A percentile compares a stretch with the other conserved stretches of the same genome.
These are phyloP conservation scores for Amphiprion ocellaris DNA, from an alignment of 2,113 vertebrate species.

Conservation along the genomic window DNA sequence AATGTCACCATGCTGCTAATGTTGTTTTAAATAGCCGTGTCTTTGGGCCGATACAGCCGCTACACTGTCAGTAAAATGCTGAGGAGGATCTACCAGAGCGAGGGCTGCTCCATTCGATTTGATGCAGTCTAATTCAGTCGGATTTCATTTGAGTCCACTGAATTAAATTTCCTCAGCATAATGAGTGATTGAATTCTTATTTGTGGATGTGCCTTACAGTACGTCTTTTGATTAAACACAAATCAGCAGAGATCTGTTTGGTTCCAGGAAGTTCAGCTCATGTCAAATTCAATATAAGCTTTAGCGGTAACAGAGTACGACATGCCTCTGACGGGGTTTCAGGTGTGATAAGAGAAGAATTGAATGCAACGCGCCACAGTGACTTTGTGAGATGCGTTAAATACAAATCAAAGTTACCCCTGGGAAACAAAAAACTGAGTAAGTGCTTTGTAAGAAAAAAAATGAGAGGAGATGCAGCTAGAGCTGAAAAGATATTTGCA, in stretches of 20 bases:
- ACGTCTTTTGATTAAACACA: conserved; percentile 26
- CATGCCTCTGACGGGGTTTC: not conserved
- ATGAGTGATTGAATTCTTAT: conserved; percentile 58
- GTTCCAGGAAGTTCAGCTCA: conserved; percentile 31
- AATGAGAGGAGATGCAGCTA: not conserved
- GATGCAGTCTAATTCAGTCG: conserved; percentile 47
- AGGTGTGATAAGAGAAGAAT: not conserved
- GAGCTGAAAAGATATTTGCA: not conserved
- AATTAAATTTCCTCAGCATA: conserved; percentile 52
- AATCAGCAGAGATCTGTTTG: conserved; percentile 34
- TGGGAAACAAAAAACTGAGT: too few species aligned
- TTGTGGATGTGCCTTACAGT: conserved; percentile 34
- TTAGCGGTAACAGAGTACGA: not conserved
- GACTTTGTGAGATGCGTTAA: not conserved
- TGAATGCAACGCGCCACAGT: not conserved
- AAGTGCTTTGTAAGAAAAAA: too few species aligned
- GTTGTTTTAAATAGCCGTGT: conserved; percentile 67
- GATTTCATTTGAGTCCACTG: conserved; percentile 48
- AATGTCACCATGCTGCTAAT: conserved; percentile 63
- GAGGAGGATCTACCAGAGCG: conserved; percentile 33
- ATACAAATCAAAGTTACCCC: not conserved
- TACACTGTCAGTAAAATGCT: conserved; percentile 20
- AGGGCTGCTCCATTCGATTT: conserved; percentile 38
- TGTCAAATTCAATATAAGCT: conserved; percentile 17
- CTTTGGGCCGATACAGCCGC: conserved; percentile 35